Base-by-base conservation (phyloP, 2,113 vertebrate species). In the Rhynchopsitta pachyrhyncha region DNA sequence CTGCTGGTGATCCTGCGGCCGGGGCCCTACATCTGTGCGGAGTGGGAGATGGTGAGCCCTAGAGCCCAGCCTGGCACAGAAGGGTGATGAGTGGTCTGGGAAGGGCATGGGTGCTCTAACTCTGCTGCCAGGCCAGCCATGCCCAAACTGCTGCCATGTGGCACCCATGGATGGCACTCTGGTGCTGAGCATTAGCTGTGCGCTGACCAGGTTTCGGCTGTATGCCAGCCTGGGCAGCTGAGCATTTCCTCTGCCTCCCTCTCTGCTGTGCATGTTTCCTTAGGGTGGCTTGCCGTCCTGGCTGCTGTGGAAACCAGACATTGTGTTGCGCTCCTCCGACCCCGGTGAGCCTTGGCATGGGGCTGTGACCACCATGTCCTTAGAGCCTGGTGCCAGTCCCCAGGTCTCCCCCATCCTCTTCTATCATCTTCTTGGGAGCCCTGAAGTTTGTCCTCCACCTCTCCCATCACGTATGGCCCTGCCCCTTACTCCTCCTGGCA, bases 21-120 rank as follows among this genome's bases (percentile, higher is more conserved):
- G 0, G 99, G 99, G 70, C 99, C 99, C 16, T 99, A 99, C 97
- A 99, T 99, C 98, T 99, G 99, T 97, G 99, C 99, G 0, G 99
- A 99, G 91, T 99, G 99, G 99, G 99, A 99, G 86, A 99, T 99
- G 99, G 99, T 99, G 91, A 98, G 97, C n/a, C 78, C 92, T 12
- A 27, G 27, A 9, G 3, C 27, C 13, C 7, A 24, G n/a, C 33
- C 37, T 49, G 27, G 46, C 25, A 47, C 4, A 17, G 33, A 59
- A 50, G 14, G 10, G 47, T 66, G 46, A 23, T 0, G 0, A 35
- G 29, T 60, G 55, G 25, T n/a, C 25, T 4, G 6, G 35, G 16
- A 74, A 77, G 31, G 37, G 22, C 49, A 35, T 10, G 33, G 22
- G 33, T 35, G 57, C 57, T 24, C 33, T 22, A 35, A 23, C 57